Percentiles rank a stretch among this genome's conserved stretches.
Conservation (phyloP, 2,888 invertebrate species). For the Sclerodermus sp. region DNA sequence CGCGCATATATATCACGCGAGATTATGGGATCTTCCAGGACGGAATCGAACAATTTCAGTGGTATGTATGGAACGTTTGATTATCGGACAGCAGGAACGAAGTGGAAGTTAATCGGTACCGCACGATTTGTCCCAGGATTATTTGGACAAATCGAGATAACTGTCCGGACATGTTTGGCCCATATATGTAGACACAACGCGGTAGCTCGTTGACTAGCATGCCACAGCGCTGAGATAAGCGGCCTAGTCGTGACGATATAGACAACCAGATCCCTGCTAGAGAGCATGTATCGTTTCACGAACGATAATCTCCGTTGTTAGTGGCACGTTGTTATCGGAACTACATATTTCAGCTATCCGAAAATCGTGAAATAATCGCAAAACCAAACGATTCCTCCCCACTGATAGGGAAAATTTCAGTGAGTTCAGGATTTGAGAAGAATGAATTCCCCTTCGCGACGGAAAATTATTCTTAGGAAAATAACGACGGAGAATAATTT, state of each 20-base stretch:
- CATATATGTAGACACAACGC: constrained; percentile 34
- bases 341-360: not conserved
- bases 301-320: constrained; percentile 38
- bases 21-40: no score
- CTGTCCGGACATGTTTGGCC: constrained; percentile 34
- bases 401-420: no score
- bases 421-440: no score
- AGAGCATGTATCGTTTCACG: constrained; percentile 39
- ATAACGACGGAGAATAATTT: no score
- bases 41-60: no score
- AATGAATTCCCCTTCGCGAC: not conserved
- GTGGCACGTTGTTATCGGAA: not conserved
- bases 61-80: no score
- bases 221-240: constrained; percentile 52
- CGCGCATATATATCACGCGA: no score
- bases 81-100: constrained; percentile 23
- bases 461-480: not conserved
- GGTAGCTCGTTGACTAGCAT: constrained; percentile 49
- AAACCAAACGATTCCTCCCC: no score
- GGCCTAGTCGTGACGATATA: constrained; percentile 50
- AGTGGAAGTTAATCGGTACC: constrained; percentile 38
- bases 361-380: not conserved
- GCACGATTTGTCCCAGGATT: constrained; percentile 49
- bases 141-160: constrained; percentile 53
- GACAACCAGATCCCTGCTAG: constrained; percentile 31